phyloP scores from a whole-genome alignment of 1,140 invertebrate genomes.

The Coenobita brevimanus region DNA sequence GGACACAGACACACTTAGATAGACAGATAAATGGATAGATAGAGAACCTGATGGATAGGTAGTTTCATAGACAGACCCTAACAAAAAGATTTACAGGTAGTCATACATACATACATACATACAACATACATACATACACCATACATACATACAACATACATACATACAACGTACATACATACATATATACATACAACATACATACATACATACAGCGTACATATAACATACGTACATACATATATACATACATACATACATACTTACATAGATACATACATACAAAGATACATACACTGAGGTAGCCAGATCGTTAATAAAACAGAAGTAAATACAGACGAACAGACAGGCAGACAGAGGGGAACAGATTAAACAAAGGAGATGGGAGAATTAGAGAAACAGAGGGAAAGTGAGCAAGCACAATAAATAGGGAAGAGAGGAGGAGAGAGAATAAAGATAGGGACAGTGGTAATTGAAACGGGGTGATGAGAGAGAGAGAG shows the following conservation, averaged over 20 bases:
- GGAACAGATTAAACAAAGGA: not conserved
- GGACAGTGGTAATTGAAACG: not conserved
- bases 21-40: conserved; percentile 1
- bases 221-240: too few species aligned
- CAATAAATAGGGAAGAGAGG: not conserved
- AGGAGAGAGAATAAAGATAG: not conserved
- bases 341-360: not conserved
- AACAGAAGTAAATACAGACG: not conserved
- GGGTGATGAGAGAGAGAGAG: not conserved
- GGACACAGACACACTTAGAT: not conserved
- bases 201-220: too few species aligned
- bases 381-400: not conserved
- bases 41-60: not conserved
- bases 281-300: not conserved
- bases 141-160: too few species aligned
- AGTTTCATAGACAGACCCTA: not conserved
- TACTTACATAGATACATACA: not conserved
- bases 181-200: too few species aligned
- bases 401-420: not conserved
- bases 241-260: not conserved
- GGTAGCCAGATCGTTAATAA: not conserved
- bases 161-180: too few species aligned
- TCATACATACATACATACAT: too few species aligned
- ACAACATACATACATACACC: too few species aligned
- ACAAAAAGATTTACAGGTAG: not conserved